Base-by-base conservation (phyloP, 2,797 vertebrate genomes). In the Smutsia temminckii region DNA sequence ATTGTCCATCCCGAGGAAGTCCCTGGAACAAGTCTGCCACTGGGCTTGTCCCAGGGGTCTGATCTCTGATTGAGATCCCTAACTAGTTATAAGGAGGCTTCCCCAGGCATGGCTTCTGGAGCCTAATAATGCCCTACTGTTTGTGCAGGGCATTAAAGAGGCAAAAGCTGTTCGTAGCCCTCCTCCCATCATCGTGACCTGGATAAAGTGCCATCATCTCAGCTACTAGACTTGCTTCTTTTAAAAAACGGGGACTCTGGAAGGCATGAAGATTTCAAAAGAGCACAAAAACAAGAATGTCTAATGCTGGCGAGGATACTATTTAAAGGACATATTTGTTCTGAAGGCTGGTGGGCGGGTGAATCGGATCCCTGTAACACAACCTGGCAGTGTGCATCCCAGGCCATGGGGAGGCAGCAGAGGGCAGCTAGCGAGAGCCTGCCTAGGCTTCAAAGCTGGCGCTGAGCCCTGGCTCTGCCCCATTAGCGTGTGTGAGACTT, bases 341-440 rank as follows among this genome's bases (percentile, higher is more conserved):
- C 16, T 5, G 74, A 64, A 53, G 1, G 20, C 20, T 1, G 23
- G 40, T 6, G 17, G 81, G 25, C 57, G 37, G 8, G 25, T 6
- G 27, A 68, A 40, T 20, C 17, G 59, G 32, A 66, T 93, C 32
- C 21, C 23, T 25, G 21, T 1, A 27, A 53, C 75, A 40, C 32
- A 34, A 8, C 8, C 23, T 42, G 79, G 93, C n/a, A 85, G 78
- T 79, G 92, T n/a, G 66, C 1, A 18, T 17, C 63, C 4, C 81
- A 3, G 63, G 86, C 96, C 97, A 2, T 13, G 14, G 25, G 95
- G 96, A 23, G 95, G 97, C 96, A 92, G 96, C 87, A 97, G 74
- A 96, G 91, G 51, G 95, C 85, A 85, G 87, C 14, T 14, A 71
- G 81, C 21, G 21, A 75, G 57, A 18, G 16, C 37, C 3, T 2